These are phyloP conservation scores for Drosophila siamana DNA, from an alignment of 2,888 invertebrate genomes.

Conservation along the genomic window DNA sequence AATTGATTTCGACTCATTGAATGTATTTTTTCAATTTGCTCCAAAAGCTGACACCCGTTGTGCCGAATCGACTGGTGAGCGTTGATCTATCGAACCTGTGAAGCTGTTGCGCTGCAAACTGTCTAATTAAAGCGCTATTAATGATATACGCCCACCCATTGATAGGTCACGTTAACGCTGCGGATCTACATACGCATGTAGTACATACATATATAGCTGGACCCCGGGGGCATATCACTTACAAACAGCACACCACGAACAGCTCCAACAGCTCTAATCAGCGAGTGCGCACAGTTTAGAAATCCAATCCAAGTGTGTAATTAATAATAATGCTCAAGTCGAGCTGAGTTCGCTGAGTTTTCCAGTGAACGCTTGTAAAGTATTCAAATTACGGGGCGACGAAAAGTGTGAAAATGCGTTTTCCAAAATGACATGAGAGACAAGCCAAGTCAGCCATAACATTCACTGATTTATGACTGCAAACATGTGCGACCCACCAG, in stretches of 20 bases:
- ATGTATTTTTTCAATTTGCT: conserved; percentile 47
- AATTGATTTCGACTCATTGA: conserved; percentile 63
- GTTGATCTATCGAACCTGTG: conserved; percentile 41
- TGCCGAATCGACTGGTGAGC: conserved; percentile 16
- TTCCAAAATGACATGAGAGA: conserved; percentile 73
- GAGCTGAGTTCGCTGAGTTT: conserved; percentile 34
- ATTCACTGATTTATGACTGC: conserved; percentile 84
- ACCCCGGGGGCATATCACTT: conserved; percentile 49
- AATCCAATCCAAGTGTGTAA: conserved; percentile 79
- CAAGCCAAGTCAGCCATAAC: conserved; percentile 77
- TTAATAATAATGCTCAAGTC: conserved; percentile 72
- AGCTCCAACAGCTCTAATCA: conserved; percentile 58
- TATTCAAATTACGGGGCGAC: conserved; percentile 79
- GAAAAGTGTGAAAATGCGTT: conserved; percentile 84
- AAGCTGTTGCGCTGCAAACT: not conserved
- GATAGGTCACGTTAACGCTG: conserved; percentile 25
- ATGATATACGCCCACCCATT: conserved; percentile 68
- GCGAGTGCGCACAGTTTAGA: conserved; percentile 45
- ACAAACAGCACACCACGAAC: conserved; percentile 10
- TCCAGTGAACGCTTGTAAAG: conserved; percentile 76
- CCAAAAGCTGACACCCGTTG: conserved; percentile 46
- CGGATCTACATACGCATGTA: not conserved
- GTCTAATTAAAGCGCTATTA: conserved; percentile 72
- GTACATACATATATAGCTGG: not conserved
- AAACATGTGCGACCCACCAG: conserved; percentile 85